phyloP scores from a whole-genome alignment of 2,888 invertebrate genomes.

The Cosmia trapezina region DNA sequence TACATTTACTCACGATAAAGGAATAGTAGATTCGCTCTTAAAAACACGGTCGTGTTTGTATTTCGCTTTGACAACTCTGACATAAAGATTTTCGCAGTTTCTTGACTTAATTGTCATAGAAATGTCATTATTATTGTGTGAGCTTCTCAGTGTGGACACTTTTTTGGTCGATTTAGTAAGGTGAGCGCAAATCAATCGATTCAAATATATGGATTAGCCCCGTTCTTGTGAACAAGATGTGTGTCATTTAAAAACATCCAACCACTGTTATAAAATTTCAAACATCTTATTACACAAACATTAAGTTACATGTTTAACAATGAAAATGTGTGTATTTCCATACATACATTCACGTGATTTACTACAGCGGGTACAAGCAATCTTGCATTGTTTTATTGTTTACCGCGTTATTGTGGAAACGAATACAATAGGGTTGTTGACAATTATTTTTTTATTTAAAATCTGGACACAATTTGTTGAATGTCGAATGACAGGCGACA shows the following conservation, averaged over 20 bases:
- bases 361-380: conserved; percentile 57
- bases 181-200: neutral
- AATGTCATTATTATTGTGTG: neutral
- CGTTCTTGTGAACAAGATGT: neutral
- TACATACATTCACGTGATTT: conserved; percentile 74
- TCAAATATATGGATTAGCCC: neutral
- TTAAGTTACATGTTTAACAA: conserved; percentile 39
- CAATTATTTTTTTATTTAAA: neutral
- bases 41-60: neutral
- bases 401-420: conserved; percentile 63
- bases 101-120: neutral
- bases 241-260: neutral
- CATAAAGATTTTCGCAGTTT: neutral
- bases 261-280: neutral
- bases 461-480: neutral
- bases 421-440: conserved; percentile 51
- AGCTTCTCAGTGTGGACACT: no score
- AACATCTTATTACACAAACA: neutral
- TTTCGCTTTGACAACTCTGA: neutral
- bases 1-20: neutral
- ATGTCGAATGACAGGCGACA: neutral
- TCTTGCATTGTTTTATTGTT: conserved; percentile 71
- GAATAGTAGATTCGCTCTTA: neutral
- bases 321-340: conserved; percentile 12
- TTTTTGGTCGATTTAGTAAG: neutral